phyloP scores from a whole-genome alignment of 2,888 invertebrate species.

The Hypomecis punctinalis region DNA sequence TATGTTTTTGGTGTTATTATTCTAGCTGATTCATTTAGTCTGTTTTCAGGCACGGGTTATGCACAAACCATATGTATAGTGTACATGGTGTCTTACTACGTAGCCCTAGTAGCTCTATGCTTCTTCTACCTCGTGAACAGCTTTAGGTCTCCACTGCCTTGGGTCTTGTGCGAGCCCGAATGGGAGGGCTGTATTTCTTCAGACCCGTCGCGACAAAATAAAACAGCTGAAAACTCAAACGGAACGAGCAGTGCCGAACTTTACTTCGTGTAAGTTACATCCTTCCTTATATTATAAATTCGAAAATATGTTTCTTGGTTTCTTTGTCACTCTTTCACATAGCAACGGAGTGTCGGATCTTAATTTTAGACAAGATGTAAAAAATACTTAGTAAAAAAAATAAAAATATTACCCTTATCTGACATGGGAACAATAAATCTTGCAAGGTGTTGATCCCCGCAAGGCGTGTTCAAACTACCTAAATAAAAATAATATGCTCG shows the following conservation, averaged over 20 bases:
- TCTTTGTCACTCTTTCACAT: too few relatives aligned
- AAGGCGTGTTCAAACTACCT: too few relatives aligned
- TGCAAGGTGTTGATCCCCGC: too few relatives aligned
- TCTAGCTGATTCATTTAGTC: not conserved
- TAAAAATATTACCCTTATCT: too few relatives aligned
- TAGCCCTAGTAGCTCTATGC: conserved; percentile 89
- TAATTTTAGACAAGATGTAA: too few relatives aligned
- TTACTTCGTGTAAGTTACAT: conserved; percentile 81
- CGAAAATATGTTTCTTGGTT: too few relatives aligned
- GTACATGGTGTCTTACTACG: conserved; percentile 91
- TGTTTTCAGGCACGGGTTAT: conserved; percentile 86
- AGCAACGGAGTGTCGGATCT: too few relatives aligned
- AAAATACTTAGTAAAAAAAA: too few relatives aligned
- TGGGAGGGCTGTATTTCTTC: conserved; percentile 82
- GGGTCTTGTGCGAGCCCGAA: conserved; percentile 87
- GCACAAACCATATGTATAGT: conserved; percentile 86
- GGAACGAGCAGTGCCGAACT: conserved; percentile 83
- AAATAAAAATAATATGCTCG: too few relatives aligned
- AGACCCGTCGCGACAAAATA: conserved; percentile 47
- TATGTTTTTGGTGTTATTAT: not conserved
- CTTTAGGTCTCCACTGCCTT: conserved; percentile 88
- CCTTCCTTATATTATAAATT: too few relatives aligned
- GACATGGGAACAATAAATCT: too few relatives aligned
- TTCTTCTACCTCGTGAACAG: conserved; percentile 90
- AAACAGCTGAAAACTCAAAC: conserved; percentile 47